Evolutionary conservation across 2,113 vertebrate species (phyloP).

Genomic region (Jacana jacana): DNA sequence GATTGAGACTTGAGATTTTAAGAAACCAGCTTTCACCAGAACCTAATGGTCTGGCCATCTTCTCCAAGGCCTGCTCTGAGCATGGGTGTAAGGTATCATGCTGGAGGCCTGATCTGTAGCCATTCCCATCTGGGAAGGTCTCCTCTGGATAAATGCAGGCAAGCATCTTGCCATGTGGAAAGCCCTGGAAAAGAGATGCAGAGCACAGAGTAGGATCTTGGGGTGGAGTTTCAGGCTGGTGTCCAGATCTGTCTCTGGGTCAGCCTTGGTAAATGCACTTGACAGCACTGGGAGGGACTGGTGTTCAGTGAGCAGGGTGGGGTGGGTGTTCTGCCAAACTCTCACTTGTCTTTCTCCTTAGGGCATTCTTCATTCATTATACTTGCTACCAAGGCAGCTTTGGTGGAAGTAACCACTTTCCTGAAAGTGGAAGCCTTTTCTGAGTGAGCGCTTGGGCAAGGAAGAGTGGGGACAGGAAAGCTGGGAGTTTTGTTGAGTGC

Average conservation of each 20-base stretch:
- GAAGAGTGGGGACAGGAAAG: background rate
- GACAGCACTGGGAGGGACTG: background rate
- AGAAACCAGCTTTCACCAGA: background rate
- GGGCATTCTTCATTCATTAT: constrained; percentile 6
- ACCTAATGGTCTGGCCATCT: background rate
- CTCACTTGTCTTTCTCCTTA: constrained; percentile 5
- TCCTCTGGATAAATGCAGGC: background rate
- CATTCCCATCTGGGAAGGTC: background rate
- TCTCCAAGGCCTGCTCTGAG: background rate
- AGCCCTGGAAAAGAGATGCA: background rate
- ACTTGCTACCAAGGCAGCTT: background rate
- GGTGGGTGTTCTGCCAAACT: background rate
- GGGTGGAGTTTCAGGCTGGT: background rate
- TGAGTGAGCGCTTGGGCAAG: background rate
- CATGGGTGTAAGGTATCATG: background rate
- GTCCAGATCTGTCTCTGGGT: background rate
- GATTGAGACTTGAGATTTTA: background rate
- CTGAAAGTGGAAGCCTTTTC: background rate
- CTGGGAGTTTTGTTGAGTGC: background rate
- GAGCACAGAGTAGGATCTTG: background rate
- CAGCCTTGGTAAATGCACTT: background rate
- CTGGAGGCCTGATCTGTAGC: background rate
- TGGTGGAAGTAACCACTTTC: background rate
- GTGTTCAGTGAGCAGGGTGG: background rate
- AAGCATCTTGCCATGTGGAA: background rate